These are phyloP conservation scores for Tortricodes alternella DNA, from an alignment of 2,888 invertebrate genomes.

Conservation along the genomic window DNA sequence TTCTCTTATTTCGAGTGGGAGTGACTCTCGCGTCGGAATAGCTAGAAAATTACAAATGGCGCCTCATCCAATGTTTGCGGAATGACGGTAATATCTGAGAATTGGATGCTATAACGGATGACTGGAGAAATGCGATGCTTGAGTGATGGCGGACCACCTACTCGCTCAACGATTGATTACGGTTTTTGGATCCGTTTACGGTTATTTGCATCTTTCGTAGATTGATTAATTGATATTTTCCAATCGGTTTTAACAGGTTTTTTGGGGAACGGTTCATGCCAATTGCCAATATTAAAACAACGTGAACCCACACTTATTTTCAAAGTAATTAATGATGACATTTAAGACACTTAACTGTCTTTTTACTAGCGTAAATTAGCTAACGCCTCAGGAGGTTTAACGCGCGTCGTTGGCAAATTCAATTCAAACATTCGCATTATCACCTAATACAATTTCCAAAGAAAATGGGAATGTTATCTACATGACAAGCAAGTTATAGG, in stretches of 20 bases:
- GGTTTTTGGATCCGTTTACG: background rate
- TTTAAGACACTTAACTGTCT: background rate
- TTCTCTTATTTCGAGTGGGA: background rate
- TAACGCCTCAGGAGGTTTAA: no score
- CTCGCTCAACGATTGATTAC: background rate
- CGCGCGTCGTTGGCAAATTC: no score
- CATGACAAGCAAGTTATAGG: conserved; percentile 10
- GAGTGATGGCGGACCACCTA: conserved; percentile 10
- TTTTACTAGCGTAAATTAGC: no score
- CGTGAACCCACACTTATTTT: no score
- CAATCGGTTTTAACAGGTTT: no score
- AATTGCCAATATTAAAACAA: no score
- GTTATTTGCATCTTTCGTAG: background rate
- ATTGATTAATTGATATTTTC: background rate
- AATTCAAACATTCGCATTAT: background rate
- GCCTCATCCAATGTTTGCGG: conserved; percentile 27
- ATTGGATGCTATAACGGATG: conserved; percentile 26
- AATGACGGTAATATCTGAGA: conserved; percentile 26
- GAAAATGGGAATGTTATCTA: conserved; percentile 14
- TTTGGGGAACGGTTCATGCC: no score
- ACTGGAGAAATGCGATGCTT: conserved; percentile 14
- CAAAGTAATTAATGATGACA: background rate
- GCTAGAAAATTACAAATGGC: conserved; percentile 29
- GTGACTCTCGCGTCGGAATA: background rate
- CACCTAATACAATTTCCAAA: background rate